These are phyloP conservation scores for Pristionchus fissidentatus DNA, from an alignment of 2,888 invertebrate species.

Conservation along the genomic window DNA sequence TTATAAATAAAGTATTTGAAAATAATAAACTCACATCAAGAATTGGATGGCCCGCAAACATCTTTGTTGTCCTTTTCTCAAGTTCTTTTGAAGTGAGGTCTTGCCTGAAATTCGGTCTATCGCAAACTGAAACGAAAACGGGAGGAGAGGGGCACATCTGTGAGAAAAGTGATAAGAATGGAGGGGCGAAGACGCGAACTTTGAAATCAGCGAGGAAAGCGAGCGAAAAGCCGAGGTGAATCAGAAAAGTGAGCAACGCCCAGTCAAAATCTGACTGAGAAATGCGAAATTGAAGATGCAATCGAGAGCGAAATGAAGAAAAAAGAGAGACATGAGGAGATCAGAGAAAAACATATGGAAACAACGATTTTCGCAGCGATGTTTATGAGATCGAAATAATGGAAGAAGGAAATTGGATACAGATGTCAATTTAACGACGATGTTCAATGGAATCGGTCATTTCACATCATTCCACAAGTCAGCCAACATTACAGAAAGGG, in stretches of 20 bases:
- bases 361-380: neutral
- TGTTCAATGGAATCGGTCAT: too few relatives aligned
- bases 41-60: conserved; percentile 47
- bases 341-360: too few relatives aligned
- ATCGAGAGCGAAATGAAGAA: neutral
- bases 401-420: too few relatives aligned
- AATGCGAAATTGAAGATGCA: neutral
- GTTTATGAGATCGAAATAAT: neutral
- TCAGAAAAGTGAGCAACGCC: neutral
- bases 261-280: neutral
- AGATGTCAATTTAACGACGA: too few relatives aligned
- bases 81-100: neutral
- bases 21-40: conserved; percentile 45
- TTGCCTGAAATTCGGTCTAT: neutral
- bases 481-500: too few relatives aligned
- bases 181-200: neutral
- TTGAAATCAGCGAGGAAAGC: neutral
- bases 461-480: too few relatives aligned
- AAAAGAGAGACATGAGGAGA: neutral
- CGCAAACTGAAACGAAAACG: neutral
- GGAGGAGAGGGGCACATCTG: neutral
- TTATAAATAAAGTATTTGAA: neutral
- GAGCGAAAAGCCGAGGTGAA: conserved; percentile 4
- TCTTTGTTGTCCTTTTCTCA: neutral
- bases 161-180: conserved; percentile 6